Conservation (phyloP, 2,113 vertebrate genomes). For the Thunnus maccoyii region DNA sequence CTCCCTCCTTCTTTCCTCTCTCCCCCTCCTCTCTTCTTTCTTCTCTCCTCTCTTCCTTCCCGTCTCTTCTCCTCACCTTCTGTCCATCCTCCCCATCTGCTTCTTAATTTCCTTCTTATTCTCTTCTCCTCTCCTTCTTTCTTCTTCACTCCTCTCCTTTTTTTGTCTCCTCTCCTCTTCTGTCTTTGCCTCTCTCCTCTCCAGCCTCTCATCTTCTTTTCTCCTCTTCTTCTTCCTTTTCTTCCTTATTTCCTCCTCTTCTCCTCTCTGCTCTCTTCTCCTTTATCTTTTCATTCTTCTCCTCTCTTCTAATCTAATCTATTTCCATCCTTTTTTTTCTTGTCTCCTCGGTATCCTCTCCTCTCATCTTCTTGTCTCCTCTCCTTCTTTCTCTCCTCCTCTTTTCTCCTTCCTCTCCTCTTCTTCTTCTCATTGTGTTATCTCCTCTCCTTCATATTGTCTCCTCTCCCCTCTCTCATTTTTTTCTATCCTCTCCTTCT, state of each 20-base stretch:
- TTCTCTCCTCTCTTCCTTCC: not conserved
- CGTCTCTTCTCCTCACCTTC: not conserved
- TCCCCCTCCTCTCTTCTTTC: not conserved
- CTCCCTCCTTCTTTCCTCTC: not conserved
- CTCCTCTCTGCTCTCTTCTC: not conserved
- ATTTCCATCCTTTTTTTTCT: not conserved
- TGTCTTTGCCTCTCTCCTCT: not conserved
- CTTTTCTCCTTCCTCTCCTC: not conserved
- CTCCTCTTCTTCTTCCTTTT: not conserved
- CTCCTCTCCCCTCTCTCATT: not conserved
- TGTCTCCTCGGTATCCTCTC: not conserved
- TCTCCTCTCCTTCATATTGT: not conserved
- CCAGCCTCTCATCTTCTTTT: not conserved
- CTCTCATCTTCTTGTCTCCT: not conserved
- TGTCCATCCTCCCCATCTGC: not conserved
- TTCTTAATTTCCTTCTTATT: not conserved
- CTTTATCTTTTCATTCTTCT: not conserved
- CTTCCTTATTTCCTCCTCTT: not conserved
- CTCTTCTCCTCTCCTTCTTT: not conserved
- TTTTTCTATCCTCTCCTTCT: not conserved
- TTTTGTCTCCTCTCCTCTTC: not conserved
- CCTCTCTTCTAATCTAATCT: not conserved
- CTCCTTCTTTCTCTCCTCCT: no score
- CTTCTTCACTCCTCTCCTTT: not conserved
- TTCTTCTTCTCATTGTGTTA: not conserved